These are phyloP conservation scores for Tylochromis polylepis DNA, from an alignment of 2,113 vertebrate genomes.

Conservation along the genomic window DNA sequence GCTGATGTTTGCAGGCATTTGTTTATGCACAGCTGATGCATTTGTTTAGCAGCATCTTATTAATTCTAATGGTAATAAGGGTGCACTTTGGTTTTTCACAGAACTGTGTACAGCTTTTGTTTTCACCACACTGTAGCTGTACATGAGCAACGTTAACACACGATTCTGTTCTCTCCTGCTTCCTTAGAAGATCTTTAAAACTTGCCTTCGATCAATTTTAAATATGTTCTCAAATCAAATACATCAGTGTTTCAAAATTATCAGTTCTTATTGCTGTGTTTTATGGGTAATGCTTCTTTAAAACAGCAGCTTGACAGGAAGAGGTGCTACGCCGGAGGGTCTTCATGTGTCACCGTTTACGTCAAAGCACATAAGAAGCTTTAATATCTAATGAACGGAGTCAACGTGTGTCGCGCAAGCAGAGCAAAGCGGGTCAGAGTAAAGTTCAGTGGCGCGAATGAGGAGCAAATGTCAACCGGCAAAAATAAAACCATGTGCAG, in stretches of 20 bases:
- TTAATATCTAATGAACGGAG: neutral
- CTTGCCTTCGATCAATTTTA: neutral
- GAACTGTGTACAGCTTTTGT: too few relatives aligned
- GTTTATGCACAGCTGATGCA: too few relatives aligned
- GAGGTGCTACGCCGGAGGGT: neutral
- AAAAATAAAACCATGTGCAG: neutral
- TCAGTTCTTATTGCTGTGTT: neutral
- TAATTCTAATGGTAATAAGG: too few relatives aligned
- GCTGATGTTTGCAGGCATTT: too few relatives aligned
- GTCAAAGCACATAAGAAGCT: conserved; percentile 7
- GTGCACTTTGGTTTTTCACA: too few relatives aligned
- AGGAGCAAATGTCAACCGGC: neutral
- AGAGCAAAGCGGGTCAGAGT: neutral
- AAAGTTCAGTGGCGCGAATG: neutral
- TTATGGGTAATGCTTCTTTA: neutral
- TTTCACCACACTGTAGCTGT: too few relatives aligned
- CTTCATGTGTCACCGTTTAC: neutral
- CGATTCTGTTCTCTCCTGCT: too few relatives aligned
- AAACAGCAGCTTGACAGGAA: neutral
- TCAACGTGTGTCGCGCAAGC: neutral
- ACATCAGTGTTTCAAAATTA: fast-evolving
- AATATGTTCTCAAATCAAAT: neutral
- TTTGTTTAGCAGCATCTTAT: too few relatives aligned
- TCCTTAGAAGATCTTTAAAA: too few relatives aligned
- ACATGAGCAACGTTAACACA: too few relatives aligned